Evolutionary conservation across 1,140 invertebrate genomes (phyloP), one percentile per base, ranked within the genome.

Genomic region (Coenobita brevimanus): DNA sequence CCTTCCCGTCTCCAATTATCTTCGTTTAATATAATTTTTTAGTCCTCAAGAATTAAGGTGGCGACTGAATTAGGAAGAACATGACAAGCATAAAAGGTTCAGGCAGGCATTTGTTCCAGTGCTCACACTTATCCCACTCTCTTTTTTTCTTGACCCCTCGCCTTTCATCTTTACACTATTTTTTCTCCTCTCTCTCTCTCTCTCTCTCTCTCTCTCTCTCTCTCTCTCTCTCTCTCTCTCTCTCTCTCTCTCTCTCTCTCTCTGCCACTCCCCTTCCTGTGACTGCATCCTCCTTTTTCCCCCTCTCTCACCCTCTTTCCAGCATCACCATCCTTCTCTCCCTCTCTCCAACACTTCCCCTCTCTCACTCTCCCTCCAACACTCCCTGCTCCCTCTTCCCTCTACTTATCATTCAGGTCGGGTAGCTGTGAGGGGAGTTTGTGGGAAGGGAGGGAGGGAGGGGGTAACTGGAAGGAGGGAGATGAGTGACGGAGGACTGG

Each of bases 101-200:
- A n/a, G n/a, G n/a, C n/a, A n/a, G n/a, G n/a, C n/a, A n/a, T n/a
- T n/a, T n/a, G n/a, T n/a, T n/a, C n/a, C n/a, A n/a, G n/a, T n/a
- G n/a, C n/a, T n/a, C n/a, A n/a, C n/a, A n/a, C n/a, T n/a, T 24
- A 60, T 60, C 24, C 0, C 54, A 17, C 54, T 60, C 15, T 15
- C n/a, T 62, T 27, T n/a, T 62, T 82, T 15, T 89, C 84, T 46
- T 85, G 88, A 78, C 90, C 88, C 67, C 91, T 91, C n/a, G 1
- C 33, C 38, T 36, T 69, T 36, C 38, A 21, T 21, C 33, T 71
- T 36, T 8, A 6, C 33, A 3, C 4, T 27, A 71, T 36, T 3
- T 6, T n/a, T 33, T 17, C 17, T 27, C 36, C 33, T 46, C 24
- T 0, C 30, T 24, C 36, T 30, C 43, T 30, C 73, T 27, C 36